Conservation (phyloP, 2,888 invertebrate genomes). For the Agrochola lota region DNA sequence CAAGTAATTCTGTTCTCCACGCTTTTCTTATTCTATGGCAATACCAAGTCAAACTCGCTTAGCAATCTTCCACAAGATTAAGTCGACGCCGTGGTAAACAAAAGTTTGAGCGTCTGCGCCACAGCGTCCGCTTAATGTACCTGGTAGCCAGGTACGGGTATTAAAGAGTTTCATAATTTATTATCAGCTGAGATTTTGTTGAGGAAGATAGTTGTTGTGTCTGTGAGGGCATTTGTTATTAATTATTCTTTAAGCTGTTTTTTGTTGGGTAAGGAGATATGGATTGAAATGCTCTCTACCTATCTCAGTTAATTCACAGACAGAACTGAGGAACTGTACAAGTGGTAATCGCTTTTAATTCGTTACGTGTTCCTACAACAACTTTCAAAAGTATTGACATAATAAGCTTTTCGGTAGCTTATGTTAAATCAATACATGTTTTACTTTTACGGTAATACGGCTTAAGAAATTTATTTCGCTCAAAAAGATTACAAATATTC, state of each 20-base stretch:
- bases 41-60: conserved; percentile 47
- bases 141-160: conserved; percentile 31
- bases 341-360: no score
- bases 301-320: background rate
- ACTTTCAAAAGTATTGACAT: no score
- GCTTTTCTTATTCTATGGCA: conserved; percentile 40
- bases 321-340: background rate
- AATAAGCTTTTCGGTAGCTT: no score
- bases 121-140: conserved; percentile 55
- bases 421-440: no score
- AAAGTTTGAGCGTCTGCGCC: conserved; percentile 63
- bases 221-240: conserved; percentile 14
- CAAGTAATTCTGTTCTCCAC: conserved; percentile 7
- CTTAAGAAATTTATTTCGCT: no score
- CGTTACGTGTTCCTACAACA: no score
- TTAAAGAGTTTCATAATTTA: conserved; percentile 61
- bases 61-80: conserved; percentile 75
- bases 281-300: background rate
- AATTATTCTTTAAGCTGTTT: conserved; percentile 8
- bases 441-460: no score
- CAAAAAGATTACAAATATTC: no score
- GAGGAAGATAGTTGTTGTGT: conserved; percentile 16
- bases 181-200: conserved; percentile 34
- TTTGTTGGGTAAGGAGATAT: background rate
- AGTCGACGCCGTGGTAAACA: conserved; percentile 69